Base-by-base conservation (phyloP, 1,140 invertebrate species). In the Dendroctonus ponderosae region DNA sequence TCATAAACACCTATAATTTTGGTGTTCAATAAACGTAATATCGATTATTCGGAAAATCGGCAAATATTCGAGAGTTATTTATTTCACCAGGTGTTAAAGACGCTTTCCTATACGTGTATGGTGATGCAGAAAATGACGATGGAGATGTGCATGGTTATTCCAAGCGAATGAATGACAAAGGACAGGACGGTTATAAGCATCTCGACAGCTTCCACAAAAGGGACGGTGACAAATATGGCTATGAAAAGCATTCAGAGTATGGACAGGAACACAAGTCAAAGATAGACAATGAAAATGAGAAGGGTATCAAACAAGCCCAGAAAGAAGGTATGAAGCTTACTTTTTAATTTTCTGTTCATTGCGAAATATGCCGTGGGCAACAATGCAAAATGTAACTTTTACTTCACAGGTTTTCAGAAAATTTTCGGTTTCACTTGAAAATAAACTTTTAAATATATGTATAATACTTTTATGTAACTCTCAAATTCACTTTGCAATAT, bases 161-260 rank as follows among this genome's bases (percentile, higher is more conserved):
- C 44, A 83, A 84, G 67, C 84, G 84, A 72, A 83, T 82, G 74
- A 79, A 82, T 15, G 86, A 84, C 70, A 84, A 87, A 63, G 87
- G 86, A 7, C 85, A 86, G 73, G 84, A 86, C 69, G 87, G 87
- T 0, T 89, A 89, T 80, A 87, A 89, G 74, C 84, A 84, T 68
- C 85, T 85, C 69, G 87, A 89, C 74, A 86, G 85, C 46, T 89
- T 83, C 78, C 87, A 89, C 78, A 88, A 89, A 76, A 87, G 85
- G 74, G 84, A 84, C 14, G 86, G 86, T 3, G 87, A 90, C 76
- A 83, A 85, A 73, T 89, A 87, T 74, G 87, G 85, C 51, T 87
- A 86, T 68, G 85, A 89, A 76, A 84, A 85, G 70, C 83, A 88
- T 73, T 82, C 84, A 15, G 83, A 84, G 42, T 89, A 79, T 72